Evolutionary conservation across 2,888 invertebrate genomes (phyloP), one percentile per base, ranked within the genome.

Genomic region (Agrilus mali): DNA sequence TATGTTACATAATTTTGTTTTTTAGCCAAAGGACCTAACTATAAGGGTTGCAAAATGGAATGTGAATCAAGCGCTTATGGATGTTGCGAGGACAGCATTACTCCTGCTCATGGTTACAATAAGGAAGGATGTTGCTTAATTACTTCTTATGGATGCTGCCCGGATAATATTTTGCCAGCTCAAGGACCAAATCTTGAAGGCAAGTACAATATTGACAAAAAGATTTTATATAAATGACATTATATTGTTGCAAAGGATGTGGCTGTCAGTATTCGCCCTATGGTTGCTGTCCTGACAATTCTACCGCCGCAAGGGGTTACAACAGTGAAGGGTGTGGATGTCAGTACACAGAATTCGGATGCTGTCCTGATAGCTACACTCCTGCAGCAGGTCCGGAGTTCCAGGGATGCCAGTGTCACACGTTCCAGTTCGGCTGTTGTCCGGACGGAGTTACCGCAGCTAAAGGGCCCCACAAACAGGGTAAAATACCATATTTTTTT

Each of bases 341-440:
- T 59, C 73, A 82, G 53, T 77, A 79, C 57, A 75, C 81, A 0
- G 60, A 71, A 22, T 71, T 80, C 56, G 90, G 90, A 7, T 94
- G 93, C 59, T 93, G 93, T 55, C 86, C 86, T 4, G 88, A 94
- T 63, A 78, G 80, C 60, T 76, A 67, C 45, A 78, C 86, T 12
- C 74, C 80, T 40, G 88, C 95, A 1, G 63, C 68, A 27, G 94
- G 93, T 8, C 77, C 83, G 0, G 77, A 85, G 50, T 81, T 73
- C 56, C 77, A 82, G 54, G 95, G 93, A 10, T 96, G 95, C 59
- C 72, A 76, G 0, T 90, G 90, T 59, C 76, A 82, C 58, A 85
- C 89, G 0, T 85, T 79, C 69, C 87, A 90, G 60, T 90, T 88
- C 60, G 92, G 93, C 2, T 94, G 94, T 59, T 94, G 94, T 57